A percentile compares a stretch with the other conserved stretches of the same genome.
Conservation (phyloP, 2,113 vertebrate species). For the Stegostoma tigrinum region DNA sequence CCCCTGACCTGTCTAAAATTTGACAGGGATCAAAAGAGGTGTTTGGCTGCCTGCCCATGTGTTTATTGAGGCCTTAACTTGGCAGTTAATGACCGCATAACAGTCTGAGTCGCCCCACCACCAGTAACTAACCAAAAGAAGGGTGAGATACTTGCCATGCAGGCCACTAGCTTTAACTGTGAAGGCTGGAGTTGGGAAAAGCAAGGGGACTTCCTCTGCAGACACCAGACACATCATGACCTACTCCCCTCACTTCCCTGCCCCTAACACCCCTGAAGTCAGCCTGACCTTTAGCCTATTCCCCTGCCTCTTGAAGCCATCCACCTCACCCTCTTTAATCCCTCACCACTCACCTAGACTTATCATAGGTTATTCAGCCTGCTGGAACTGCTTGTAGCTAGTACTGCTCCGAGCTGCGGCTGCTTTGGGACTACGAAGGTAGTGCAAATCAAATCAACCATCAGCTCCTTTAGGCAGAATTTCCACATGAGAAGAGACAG, state of each 20-base stretch:
- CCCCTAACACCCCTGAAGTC: no score
- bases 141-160: neutral
- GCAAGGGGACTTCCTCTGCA: no score
- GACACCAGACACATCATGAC: no score
- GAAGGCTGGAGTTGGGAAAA: no score
- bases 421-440: neutral
- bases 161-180: no score
- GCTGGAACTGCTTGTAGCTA: neutral
- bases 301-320: neutral
- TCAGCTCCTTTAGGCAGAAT: no score
- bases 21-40: neutral
- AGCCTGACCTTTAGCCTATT: neutral
- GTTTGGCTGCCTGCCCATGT: no score
- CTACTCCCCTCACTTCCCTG: no score
- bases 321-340: neutral
- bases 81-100: no score
- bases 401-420: neutral
- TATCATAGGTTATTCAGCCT: neutral
- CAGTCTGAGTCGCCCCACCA: no score
- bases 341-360: neutral
- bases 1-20: neutral
- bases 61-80: no score
- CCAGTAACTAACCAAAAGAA: neutral
- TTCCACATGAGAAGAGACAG: no score
- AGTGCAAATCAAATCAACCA: neutral